These are phyloP conservation scores for Myotis pilosus DNA, from an alignment of 2,797 vertebrate genomes.

Conservation along the genomic window DNA sequence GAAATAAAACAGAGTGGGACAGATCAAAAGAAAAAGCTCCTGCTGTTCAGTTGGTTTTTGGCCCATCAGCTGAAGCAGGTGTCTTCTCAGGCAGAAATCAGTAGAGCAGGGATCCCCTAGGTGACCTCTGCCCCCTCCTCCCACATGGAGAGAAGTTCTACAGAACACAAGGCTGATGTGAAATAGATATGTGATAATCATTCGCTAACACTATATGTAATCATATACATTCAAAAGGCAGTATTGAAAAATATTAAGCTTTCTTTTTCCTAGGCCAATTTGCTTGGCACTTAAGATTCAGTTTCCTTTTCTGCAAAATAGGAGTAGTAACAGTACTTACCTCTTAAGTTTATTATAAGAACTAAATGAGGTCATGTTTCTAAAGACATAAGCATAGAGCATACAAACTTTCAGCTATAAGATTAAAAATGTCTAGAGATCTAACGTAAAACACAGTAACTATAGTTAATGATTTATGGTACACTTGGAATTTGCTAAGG, in stretches of 20 bases:
- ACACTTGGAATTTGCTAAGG: background rate
- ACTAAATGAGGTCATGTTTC: background rate
- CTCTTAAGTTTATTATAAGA: background rate
- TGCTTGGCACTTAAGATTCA: background rate
- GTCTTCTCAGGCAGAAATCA: background rate
- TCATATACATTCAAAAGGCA: background rate
- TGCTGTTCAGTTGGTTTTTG: background rate
- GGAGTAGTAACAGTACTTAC: background rate
- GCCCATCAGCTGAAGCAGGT: background rate
- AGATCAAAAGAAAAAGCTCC: conserved; percentile 41
- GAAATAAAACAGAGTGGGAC: background rate
- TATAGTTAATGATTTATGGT: background rate
- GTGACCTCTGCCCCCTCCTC: background rate
- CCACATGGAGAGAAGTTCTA: background rate
- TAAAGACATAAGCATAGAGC: background rate
- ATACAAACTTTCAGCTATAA: background rate
- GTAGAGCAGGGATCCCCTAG: background rate
- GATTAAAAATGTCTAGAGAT: background rate
- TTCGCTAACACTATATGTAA: background rate
- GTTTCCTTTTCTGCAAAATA: background rate
- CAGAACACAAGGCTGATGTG: background rate
- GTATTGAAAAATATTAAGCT: background rate
- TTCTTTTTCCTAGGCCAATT: background rate
- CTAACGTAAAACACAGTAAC: background rate
- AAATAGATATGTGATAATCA: background rate